These are phyloP conservation scores for Melanotus villosus DNA, from an alignment of 2,888 invertebrate genomes.

Conservation along the genomic window DNA sequence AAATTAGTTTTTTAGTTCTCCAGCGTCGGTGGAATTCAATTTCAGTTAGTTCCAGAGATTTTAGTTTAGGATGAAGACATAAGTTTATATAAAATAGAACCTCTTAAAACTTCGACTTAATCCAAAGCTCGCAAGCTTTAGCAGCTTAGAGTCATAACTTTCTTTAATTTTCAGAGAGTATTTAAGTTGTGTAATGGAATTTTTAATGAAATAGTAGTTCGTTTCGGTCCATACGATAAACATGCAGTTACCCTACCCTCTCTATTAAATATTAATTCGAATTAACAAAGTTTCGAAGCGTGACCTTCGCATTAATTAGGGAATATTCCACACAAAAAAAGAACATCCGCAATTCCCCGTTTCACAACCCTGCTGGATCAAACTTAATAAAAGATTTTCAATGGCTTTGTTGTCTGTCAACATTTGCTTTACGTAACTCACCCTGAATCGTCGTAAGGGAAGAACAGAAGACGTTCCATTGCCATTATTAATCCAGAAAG, in stretches of 20 bases:
- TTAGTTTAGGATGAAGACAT: conserved; percentile 31
- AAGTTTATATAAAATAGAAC: conserved; percentile 39
- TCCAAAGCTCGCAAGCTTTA: conserved; percentile 31
- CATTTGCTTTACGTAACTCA: conserved; percentile 15
- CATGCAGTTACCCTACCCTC: not conserved
- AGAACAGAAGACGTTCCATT: conserved; percentile 4
- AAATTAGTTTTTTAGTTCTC: conserved; percentile 31
- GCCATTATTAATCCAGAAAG: conserved; percentile 22
- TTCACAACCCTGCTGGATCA: no score
- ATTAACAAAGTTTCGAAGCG: not conserved
- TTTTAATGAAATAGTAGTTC: conserved; percentile 45
- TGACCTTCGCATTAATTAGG: not conserved
- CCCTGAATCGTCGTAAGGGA: not conserved
- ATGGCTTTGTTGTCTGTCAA: not conserved
- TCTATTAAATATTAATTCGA: conserved; percentile 4
- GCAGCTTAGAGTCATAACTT: conserved; percentile 36
- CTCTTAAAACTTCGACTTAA: conserved; percentile 34
- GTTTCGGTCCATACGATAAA: conserved; percentile 26
- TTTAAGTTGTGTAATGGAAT: conserved; percentile 42
- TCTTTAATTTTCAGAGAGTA: conserved; percentile 38
- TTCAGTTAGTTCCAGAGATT: conserved; percentile 32
- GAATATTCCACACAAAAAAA: not conserved
- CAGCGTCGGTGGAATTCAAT: conserved; percentile 27
- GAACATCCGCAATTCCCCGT: not conserved
- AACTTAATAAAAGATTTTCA: not conserved